Conservation (phyloP, 2,888 invertebrate species). For the Cheilosia urbana region DNA sequence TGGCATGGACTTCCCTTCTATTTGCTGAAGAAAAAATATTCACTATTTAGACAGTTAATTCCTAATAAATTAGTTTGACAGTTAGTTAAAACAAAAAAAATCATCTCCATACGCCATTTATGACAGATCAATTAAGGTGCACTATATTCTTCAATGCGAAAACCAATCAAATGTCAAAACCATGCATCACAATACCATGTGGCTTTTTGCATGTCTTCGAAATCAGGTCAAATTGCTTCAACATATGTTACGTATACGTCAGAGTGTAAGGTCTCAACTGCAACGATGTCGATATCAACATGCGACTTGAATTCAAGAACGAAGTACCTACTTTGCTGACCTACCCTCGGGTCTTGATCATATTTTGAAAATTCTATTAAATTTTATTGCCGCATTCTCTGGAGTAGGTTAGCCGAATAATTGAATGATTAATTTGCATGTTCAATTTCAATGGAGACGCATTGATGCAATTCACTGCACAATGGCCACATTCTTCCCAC, state of each 20-base stretch:
- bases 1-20: not conserved
- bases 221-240: slow-evolving; percentile 15
- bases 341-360: slow-evolving; percentile 49
- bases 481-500: slow-evolving; percentile 50
- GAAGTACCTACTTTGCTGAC: slow-evolving; percentile 49
- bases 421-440: slow-evolving; percentile 67
- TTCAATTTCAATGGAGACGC: slow-evolving; percentile 49
- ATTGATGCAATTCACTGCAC: slow-evolving; percentile 19
- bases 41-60: too few relatives aligned
- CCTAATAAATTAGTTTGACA: too few relatives aligned
- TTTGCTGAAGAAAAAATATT: too few relatives aligned
- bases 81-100: too few relatives aligned
- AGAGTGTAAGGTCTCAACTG: slow-evolving; percentile 46
- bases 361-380: slow-evolving; percentile 4
- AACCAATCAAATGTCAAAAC: slow-evolving; percentile 33
- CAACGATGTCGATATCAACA: slow-evolving; percentile 9
- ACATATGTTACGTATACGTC: slow-evolving; percentile 50
- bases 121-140: too few relatives aligned
- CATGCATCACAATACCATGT: slow-evolving; percentile 2
- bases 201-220: not conserved
- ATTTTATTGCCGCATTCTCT: slow-evolving; percentile 41
- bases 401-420: slow-evolving; percentile 58
- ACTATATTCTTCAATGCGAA: not conserved
- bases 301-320: not conserved
- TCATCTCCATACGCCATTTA: too few relatives aligned